Percentiles rank a stretch among this genome's conserved stretches.
Evolutionary conservation across 2,797 vertebrate species (phyloP).

Genomic region (Halcyon smyrnensis): DNA sequence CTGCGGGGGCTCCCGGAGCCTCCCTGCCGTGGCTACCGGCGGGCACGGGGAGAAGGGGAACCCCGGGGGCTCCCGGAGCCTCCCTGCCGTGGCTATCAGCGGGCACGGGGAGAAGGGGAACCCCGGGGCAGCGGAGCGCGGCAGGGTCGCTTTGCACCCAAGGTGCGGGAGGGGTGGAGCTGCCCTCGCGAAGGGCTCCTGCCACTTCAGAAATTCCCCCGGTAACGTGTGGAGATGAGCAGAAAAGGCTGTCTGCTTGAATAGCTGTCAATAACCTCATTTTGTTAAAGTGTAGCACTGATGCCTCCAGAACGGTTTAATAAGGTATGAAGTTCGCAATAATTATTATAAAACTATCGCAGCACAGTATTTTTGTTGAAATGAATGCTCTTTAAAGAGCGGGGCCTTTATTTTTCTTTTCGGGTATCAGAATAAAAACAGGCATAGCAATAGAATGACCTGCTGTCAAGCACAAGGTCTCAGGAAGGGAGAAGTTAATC

Average conservation of each 20-base stretch:
- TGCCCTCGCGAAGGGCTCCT: background rate
- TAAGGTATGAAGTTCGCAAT: background rate
- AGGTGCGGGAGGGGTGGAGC: background rate
- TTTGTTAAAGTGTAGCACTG: rapidly evolving
- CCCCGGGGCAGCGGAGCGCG: background rate
- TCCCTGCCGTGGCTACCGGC: rapidly evolving
- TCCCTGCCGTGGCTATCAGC: rapidly evolving
- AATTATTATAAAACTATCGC: background rate
- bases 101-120: background rate
- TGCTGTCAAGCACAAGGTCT: background rate
- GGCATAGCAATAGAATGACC: background rate
- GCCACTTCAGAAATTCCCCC: background rate
- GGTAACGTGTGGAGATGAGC: background rate
- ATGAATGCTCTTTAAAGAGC: background rate
- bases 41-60: too few relatives aligned
- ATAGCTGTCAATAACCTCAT: rapidly evolving
- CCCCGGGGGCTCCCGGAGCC: background rate
- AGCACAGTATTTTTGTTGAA: background rate
- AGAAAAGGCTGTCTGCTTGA: background rate
- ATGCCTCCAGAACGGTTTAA: background rate
- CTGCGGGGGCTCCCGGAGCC: background rate
- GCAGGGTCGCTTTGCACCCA: background rate
- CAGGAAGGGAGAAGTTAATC: background rate
- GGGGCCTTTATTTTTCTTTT: background rate
- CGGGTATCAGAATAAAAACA: background rate